Evolutionary conservation across 2,113 vertebrate species (phyloP).

Genomic region (Oenanthe oenanthe): DNA sequence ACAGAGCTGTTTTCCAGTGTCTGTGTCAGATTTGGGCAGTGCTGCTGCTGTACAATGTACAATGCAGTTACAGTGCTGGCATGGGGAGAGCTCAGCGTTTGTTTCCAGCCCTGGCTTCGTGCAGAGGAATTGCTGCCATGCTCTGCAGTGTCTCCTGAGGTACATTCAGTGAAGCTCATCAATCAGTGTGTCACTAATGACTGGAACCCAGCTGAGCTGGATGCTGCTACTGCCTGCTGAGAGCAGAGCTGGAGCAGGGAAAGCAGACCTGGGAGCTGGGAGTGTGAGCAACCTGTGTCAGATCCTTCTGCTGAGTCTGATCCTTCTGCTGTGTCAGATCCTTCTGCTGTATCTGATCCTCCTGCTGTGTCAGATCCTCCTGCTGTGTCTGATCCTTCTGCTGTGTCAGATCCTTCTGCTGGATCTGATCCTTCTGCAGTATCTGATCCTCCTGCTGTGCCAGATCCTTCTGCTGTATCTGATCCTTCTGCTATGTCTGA

Average conservation of each 20-base stretch:
- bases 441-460: too few species aligned
- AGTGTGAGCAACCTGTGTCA: neutral
- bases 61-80: neutral
- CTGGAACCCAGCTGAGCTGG: neutral
- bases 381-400: neutral
- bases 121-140: rapidly evolving
- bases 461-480: neutral
- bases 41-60: neutral
- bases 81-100: neutral
- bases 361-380: neutral
- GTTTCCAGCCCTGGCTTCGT: neutral
- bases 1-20: neutral
- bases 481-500: neutral
- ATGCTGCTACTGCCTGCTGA: neutral
- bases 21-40: neutral
- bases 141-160: neutral
- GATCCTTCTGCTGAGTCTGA: neutral
- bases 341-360: neutral
- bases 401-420: neutral
- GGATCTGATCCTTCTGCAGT: too few species aligned
- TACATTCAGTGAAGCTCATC: neutral
- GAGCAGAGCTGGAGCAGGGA: neutral
- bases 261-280: neutral
- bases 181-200: neutral
- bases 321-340: neutral